Conservation (phyloP, 2,113 vertebrate species). For the Tor tambroides region DNA sequence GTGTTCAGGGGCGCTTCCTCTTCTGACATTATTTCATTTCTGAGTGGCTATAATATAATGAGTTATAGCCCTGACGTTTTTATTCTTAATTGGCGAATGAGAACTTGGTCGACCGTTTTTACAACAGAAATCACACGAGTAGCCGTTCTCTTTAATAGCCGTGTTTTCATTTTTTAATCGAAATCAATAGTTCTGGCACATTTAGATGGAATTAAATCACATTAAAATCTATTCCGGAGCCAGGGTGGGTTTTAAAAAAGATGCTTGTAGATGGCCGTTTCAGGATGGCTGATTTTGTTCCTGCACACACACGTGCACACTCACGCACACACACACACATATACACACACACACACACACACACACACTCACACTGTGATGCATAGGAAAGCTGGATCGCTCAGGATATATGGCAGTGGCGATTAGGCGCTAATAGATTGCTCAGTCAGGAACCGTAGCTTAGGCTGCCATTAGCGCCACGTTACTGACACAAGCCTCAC, state of each 20-base stretch:
- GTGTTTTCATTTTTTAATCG: constrained; percentile 38
- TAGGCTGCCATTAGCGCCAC: too few relatives aligned
- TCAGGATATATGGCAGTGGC: constrained; percentile 53
- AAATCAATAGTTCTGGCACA: constrained; percentile 46
- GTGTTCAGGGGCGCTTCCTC: not conserved
- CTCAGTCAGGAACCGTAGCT: too few relatives aligned
- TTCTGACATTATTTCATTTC: not conserved
- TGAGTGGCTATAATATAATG: constrained; percentile 7
- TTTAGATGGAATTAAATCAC: constrained; percentile 46
- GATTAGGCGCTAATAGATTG: constrained; percentile 72
- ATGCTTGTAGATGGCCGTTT: constrained; percentile 43
- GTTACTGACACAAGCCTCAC: not conserved
- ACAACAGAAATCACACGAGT: constrained; percentile 62
- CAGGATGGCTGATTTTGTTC: constrained; percentile 16
- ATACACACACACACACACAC: not conserved
- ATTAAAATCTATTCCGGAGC: constrained; percentile 37
- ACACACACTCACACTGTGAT: constrained; percentile 42
- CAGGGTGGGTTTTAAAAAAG: not conserved
- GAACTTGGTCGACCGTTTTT: constrained; percentile 12
- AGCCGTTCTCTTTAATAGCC: constrained; percentile 58
- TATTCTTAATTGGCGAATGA: constrained; percentile 39
- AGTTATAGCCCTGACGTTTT: not conserved
- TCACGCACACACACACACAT: too few relatives aligned
- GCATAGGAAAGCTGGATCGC: constrained; percentile 45
- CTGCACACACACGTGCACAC: not conserved